phyloP scores from a whole-genome alignment of 1,140 invertebrate species.

The Cydia splendana region DNA sequence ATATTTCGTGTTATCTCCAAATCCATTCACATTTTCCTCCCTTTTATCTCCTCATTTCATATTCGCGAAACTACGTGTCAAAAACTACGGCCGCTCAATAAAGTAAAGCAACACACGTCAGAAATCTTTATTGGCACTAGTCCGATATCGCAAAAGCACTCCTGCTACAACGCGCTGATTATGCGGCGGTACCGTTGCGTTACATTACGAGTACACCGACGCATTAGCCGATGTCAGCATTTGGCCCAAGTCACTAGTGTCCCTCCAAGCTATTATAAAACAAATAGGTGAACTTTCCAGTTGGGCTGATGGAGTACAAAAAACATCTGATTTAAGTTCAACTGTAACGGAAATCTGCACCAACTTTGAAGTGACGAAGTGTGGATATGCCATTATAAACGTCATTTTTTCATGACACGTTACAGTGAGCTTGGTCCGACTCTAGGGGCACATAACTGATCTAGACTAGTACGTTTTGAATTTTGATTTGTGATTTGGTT shows the following conservation, averaged over 20 bases:
- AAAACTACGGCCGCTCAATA: neutral
- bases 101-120: neutral
- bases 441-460: too few relatives aligned
- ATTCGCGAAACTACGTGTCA: neutral
- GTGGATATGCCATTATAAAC: too few relatives aligned
- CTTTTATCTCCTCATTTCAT: neutral
- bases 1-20: neutral
- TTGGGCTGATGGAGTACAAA: too few relatives aligned
- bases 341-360: too few relatives aligned
- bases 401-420: too few relatives aligned
- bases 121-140: slow-evolving; percentile 25
- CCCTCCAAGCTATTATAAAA: neutral
- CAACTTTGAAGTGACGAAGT: too few relatives aligned
- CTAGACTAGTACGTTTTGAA: too few relatives aligned
- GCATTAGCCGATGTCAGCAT: slow-evolving; percentile 54
- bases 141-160: slow-evolving; percentile 64
- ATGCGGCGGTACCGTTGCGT: slow-evolving; percentile 62
- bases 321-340: too few relatives aligned
- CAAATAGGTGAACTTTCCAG: too few relatives aligned
- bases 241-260: slow-evolving; percentile 39
- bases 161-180: slow-evolving; percentile 63
- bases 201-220: slow-evolving; percentile 51
- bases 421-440: too few relatives aligned
- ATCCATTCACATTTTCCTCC: neutral
- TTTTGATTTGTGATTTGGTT: too few relatives aligned